These are phyloP conservation scores for Enteromius trimaculatus DNA, from an alignment of 2,797 vertebrate species.

Conservation along the genomic window DNA sequence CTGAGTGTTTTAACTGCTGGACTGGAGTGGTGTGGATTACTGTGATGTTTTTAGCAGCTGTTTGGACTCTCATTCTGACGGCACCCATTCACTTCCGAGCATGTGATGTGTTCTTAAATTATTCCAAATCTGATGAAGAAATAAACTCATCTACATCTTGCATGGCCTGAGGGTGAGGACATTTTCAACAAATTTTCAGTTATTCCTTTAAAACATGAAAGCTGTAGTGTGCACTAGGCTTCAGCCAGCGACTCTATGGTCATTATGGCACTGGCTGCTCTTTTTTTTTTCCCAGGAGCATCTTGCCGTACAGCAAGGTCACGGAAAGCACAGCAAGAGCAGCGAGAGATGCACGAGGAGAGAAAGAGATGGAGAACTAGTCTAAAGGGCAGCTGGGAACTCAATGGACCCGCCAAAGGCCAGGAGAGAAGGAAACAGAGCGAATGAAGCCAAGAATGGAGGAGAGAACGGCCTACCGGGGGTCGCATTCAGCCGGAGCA, in stretches of 20 bases:
- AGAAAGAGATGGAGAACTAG: constrained; percentile 13
- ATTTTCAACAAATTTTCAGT: not conserved
- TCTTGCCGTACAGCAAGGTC: constrained; percentile 49
- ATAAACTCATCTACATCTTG: not conserved
- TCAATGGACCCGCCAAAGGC: constrained; percentile 45
- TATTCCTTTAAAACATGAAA: not conserved
- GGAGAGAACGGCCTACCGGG: not conserved
- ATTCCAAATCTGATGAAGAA: not conserved
- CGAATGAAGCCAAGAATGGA: not conserved
- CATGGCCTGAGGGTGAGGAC: not conserved
- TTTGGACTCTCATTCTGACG: not conserved
- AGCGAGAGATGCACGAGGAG: constrained; percentile 7
- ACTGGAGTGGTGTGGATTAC: not conserved
- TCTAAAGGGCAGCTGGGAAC: constrained; percentile 24
- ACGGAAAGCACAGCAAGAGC: constrained; percentile 24
- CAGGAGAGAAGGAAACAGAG: constrained; percentile 25
- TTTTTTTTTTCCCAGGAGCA: constrained; percentile 34
- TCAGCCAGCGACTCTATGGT: not conserved
- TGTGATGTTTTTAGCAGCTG: not conserved
- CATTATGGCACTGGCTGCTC: constrained; percentile 30
- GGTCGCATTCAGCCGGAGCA: constrained; percentile 1
- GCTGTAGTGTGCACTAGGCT: too few species aligned
- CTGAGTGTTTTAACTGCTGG: not conserved
- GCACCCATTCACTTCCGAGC: not conserved
- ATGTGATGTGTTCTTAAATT: not conserved